Evolutionary conservation across 2,888 invertebrate species (phyloP).

Genomic region (Plebejus argus): DNA sequence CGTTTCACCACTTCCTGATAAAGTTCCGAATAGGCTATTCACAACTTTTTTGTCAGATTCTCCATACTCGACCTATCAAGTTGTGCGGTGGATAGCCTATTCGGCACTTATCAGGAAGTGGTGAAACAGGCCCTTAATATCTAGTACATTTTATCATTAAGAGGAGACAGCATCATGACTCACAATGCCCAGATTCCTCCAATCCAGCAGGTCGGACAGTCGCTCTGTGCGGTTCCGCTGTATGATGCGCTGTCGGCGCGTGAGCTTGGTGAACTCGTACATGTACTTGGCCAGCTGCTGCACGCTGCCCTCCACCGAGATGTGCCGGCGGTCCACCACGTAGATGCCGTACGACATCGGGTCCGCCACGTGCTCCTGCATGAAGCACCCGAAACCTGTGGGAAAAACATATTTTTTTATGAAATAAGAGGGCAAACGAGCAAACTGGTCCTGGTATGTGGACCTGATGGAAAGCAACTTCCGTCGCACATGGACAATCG

Average conservation of each 20-base stretch:
- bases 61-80: too few species aligned
- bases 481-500: too few species aligned
- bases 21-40: too few species aligned
- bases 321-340: conserved; percentile 96
- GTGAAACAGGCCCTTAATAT: too few species aligned
- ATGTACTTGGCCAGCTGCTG: conserved; percentile 95
- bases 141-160: too few species aligned
- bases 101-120: too few species aligned
- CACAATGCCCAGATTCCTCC: conserved; percentile 98
- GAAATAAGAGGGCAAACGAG: too few species aligned
- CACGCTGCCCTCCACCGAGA: conserved; percentile 93
- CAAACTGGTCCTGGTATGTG: too few species aligned
- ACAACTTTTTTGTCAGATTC: too few species aligned
- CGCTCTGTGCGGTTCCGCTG: conserved; percentile 98
- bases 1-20: too few species aligned
- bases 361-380: conserved; percentile 98
- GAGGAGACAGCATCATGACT: conserved; percentile 59
- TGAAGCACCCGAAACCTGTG: conserved; percentile 97
- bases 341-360: conserved; percentile 99
- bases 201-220: conserved; percentile 97
- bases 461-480: too few species aligned
- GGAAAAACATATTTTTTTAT: conserved; percentile 4
- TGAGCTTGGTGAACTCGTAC: conserved; percentile 94
- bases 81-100: too few species aligned
- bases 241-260: conserved; percentile 97